phyloP scores from a whole-genome alignment of 2,888 invertebrate species.

The Heliconius charithonia region DNA sequence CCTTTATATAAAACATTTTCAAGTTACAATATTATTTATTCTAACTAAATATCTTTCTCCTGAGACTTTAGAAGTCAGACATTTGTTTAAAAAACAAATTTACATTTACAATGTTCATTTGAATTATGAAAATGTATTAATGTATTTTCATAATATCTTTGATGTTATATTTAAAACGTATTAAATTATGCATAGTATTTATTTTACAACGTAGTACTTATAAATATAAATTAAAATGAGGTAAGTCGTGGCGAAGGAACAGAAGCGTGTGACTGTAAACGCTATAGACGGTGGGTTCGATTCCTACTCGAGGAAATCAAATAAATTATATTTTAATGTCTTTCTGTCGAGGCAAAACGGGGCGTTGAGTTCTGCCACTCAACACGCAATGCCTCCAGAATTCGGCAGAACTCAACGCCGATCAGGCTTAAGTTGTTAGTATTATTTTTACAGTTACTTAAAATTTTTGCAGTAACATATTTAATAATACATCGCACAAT shows the following conservation, averaged over 20 bases:
- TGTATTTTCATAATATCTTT: conserved; percentile 22
- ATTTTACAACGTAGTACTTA: neutral
- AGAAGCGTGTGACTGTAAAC: too few species aligned
- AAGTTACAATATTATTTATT: conserved; percentile 10
- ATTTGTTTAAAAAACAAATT: conserved; percentile 22
- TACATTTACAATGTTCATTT: conserved; percentile 26
- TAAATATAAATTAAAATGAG: neutral
- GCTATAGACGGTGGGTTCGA: too few species aligned
- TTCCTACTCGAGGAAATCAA: too few species aligned
- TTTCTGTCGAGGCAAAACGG: too few species aligned
- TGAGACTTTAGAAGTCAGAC: conserved; percentile 23
- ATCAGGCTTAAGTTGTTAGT: too few species aligned
- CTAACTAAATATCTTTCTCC: conserved; percentile 20
- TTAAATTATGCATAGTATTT: conserved; percentile 11
- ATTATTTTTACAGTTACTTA: too few species aligned
- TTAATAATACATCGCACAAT: neutral
- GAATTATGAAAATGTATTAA: conserved; percentile 22
- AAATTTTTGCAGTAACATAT: too few species aligned
- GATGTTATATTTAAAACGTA: conserved; percentile 6
- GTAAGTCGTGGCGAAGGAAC: neutral
- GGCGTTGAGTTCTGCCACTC: too few species aligned
- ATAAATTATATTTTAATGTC: too few species aligned
- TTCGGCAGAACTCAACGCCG: too few species aligned
- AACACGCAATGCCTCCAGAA: too few species aligned
- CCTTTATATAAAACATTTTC: conserved; percentile 1